These are phyloP conservation scores for Sesia bembeciformis DNA, from an alignment of 2,888 invertebrate genomes.

Conservation along the genomic window DNA sequence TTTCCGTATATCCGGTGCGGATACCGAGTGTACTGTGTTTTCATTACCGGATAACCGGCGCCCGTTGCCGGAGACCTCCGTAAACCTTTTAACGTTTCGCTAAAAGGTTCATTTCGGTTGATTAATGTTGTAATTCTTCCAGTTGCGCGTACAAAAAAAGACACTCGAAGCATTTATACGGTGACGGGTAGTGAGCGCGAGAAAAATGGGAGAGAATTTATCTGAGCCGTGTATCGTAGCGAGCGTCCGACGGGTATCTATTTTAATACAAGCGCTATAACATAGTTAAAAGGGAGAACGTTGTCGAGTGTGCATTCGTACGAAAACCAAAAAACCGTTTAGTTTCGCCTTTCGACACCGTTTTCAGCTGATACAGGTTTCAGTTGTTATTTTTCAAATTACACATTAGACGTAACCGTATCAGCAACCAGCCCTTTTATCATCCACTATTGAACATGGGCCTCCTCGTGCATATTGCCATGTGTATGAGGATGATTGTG, in stretches of 20 bases:
- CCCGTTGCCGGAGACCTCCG: constrained; percentile 49
- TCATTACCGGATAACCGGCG: constrained; percentile 41
- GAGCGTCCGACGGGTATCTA: constrained; percentile 31
- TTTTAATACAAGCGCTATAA: constrained; percentile 34
- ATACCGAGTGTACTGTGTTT: constrained; percentile 47
- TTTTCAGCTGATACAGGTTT: too few relatives aligned
- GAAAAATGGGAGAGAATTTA: constrained; percentile 58
- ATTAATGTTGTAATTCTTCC: constrained; percentile 64
- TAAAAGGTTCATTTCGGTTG: constrained; percentile 66
- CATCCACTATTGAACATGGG: too few relatives aligned
- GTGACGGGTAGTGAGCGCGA: constrained; percentile 44
- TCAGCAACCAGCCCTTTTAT: too few relatives aligned
- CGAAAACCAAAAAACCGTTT: background rate
- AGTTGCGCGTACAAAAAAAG: constrained; percentile 50
- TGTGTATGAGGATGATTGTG: too few relatives aligned
- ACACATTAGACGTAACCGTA: too few relatives aligned
- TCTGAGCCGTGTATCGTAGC: constrained; percentile 43
- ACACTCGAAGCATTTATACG: constrained; percentile 51
- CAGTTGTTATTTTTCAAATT: too few relatives aligned
- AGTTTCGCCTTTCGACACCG: too few relatives aligned
- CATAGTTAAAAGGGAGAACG: constrained; percentile 8
- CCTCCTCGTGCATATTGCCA: too few relatives aligned
- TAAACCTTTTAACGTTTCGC: constrained; percentile 66
- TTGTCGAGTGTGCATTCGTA: background rate
- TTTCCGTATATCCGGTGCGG: too few relatives aligned